A percentile compares a stretch with the other conserved stretches of the same genome.
Conservation (phyloP, 1,140 invertebrate species). For the Camponotus pennsylvanicus region DNA sequence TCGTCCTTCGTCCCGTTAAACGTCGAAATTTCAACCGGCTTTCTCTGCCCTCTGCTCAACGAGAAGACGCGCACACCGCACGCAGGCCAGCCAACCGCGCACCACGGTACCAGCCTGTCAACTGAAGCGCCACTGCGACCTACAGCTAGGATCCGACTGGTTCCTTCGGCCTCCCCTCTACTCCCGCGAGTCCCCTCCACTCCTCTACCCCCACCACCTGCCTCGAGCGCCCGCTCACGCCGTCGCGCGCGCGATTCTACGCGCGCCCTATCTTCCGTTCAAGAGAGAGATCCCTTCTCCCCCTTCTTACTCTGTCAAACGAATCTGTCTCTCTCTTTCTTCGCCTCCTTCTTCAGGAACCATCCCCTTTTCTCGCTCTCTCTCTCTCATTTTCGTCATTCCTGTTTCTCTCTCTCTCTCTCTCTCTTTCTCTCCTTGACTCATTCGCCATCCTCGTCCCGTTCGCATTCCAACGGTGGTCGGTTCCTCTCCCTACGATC, state of each 20-base stretch:
- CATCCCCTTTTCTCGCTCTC: constrained; percentile 40
- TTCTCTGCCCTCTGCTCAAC: not conserved
- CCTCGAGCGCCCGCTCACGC: constrained; percentile 52
- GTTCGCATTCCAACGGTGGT: constrained; percentile 47
- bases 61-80: constrained; percentile 36
- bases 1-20: not conserved
- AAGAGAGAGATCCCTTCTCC: constrained; percentile 55
- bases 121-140: constrained; percentile 83
- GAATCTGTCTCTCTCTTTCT: constrained; percentile 25
- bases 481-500: constrained; percentile 12
- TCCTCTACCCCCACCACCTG: constrained; percentile 41
- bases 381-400: constrained; percentile 10
- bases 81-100: constrained; percentile 75
- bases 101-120: constrained; percentile 80
- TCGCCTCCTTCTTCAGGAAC: constrained; percentile 23
- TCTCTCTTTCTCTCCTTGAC: not conserved
- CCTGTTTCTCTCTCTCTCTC: constrained; percentile 4
- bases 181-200: constrained; percentile 74
- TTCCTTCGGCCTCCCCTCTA: constrained; percentile 69
- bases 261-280: constrained; percentile 69
- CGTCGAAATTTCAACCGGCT: not conserved
- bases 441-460: constrained; percentile 13
- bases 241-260: constrained; percentile 75
- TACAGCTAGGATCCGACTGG: constrained; percentile 83
- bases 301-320: constrained; percentile 34